Conservation (phyloP, 2,113 vertebrate genomes). For the Rhabdomys dilectus region DNA sequence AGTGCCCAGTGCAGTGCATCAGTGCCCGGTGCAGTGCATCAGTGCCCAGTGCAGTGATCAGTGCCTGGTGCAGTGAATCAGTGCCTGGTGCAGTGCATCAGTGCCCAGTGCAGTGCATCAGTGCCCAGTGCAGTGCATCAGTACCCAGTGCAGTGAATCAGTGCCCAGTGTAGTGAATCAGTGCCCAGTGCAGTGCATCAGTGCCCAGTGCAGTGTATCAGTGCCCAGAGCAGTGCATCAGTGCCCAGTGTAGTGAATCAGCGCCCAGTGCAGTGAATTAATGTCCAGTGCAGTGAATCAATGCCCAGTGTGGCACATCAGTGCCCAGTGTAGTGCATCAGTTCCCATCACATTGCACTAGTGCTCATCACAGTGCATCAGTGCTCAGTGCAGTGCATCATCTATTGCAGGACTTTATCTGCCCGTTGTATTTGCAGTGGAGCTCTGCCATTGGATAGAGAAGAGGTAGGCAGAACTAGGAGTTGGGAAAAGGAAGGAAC, state of each 20-base stretch:
- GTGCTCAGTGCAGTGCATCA: rapidly evolving
- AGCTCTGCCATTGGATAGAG: no score
- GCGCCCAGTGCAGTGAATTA: not conserved
- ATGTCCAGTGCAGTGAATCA: not conserved
- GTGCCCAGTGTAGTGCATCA: rapidly evolving
- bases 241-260: not conserved
- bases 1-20: not conserved
- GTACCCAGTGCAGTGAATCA: not conserved
- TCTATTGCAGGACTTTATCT: no score
- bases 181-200: rapidly evolving
- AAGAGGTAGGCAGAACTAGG: no score
- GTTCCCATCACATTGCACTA: no score
- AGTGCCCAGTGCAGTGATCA: not conserved
- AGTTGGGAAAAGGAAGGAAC: no score
- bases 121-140: not conserved
- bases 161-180: rapidly evolving
- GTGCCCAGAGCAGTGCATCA: rapidly evolving
- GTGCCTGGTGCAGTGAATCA: not conserved
- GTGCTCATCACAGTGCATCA: not conserved
- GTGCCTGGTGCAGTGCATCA: not conserved
- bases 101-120: not conserved
- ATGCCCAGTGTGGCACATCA: rapidly evolving
- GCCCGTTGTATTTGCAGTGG: no score
- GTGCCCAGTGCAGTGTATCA: rapidly evolving
- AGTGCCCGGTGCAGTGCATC: not conserved